Conservation (phyloP, 2,113 vertebrate genomes). For the Bufo bufo region DNA sequence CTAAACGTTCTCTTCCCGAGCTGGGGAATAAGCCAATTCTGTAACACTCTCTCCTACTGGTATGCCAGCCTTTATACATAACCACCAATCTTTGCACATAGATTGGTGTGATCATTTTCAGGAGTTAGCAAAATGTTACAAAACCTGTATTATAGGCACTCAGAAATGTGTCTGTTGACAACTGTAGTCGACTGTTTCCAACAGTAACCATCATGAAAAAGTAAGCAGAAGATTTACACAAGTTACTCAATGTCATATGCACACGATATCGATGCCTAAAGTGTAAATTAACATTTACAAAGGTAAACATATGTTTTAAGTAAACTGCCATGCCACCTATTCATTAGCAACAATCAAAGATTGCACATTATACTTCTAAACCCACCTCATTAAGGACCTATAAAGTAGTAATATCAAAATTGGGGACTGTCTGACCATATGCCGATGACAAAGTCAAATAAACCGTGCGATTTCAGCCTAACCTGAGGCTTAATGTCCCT, state of each 20-base stretch:
- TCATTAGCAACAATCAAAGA: constrained; percentile 17
- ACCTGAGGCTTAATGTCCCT: constrained; percentile 79
- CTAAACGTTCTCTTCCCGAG: neutral
- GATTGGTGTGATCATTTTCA: neutral
- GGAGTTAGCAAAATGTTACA: neutral
- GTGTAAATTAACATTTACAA: neutral
- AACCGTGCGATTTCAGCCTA: constrained; percentile 71
- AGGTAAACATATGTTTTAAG: neutral
- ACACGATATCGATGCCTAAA: neutral
- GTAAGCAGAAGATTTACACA: neutral
- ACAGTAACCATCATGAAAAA: neutral
- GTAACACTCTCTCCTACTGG: neutral
- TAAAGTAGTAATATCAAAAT: constrained; percentile 5
- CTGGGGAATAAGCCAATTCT: neutral
- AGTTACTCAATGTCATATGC: neutral
- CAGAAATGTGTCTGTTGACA: neutral
- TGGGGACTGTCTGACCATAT: constrained; percentile 48
- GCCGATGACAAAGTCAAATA: constrained; percentile 35
- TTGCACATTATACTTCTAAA: neutral
- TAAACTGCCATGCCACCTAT: neutral
- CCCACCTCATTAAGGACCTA: constrained; percentile 32
- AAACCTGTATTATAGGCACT: neutral
- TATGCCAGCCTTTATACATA: neutral
- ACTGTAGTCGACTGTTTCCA: neutral
- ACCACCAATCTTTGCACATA: neutral